A percentile compares a stretch with the other conserved stretches of the same genome.
phyloP scores from a whole-genome alignment of 2,888 invertebrate species.

The Latrodectus hesperus region DNA sequence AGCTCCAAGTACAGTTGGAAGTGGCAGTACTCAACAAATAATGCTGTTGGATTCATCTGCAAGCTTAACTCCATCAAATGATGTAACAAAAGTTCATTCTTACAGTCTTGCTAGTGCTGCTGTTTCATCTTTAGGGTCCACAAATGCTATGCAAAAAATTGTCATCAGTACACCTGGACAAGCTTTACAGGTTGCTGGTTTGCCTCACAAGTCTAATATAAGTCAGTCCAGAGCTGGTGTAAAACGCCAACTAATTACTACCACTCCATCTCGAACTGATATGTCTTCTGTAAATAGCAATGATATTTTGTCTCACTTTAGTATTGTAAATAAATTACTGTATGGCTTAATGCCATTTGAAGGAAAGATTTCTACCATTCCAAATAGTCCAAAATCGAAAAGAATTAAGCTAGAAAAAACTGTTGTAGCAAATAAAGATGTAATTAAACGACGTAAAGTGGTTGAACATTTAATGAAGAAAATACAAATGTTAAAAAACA shows the following conservation, averaged over 20 bases:
- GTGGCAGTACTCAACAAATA: conserved; percentile 20
- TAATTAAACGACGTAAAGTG: conserved; percentile 73
- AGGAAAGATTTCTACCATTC: conserved; percentile 38
- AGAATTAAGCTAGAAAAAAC: conserved; percentile 73
- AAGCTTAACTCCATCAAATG: conserved; percentile 30
- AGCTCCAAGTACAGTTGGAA: conserved; percentile 25
- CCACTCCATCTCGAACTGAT: conserved; percentile 1
- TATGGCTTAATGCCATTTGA: conserved; percentile 28
- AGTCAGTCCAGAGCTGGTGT: conserved; percentile 38
- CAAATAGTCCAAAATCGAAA: conserved; percentile 71
- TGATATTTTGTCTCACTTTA: conserved; percentile 31
- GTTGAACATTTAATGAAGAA: conserved; percentile 72
- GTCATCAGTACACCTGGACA: conserved; percentile 27
- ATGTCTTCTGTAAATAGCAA: conserved; percentile 37
- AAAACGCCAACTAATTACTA: conserved; percentile 21
- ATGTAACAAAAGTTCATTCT: conserved; percentile 68
- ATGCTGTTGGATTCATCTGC: conserved; percentile 42
- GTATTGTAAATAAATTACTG: conserved; percentile 52
- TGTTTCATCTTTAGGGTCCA: conserved; percentile 20
- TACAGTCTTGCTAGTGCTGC: conserved; percentile 64
- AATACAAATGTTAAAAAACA: conserved; percentile 74
- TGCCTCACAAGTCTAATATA: conserved; percentile 24
- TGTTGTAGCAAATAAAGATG: conserved; percentile 73
- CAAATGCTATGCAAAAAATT: conserved; percentile 42
- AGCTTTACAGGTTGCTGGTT: conserved; percentile 14